phyloP scores from a whole-genome alignment of 2,797 vertebrate species.

The Circus cinereus region DNA sequence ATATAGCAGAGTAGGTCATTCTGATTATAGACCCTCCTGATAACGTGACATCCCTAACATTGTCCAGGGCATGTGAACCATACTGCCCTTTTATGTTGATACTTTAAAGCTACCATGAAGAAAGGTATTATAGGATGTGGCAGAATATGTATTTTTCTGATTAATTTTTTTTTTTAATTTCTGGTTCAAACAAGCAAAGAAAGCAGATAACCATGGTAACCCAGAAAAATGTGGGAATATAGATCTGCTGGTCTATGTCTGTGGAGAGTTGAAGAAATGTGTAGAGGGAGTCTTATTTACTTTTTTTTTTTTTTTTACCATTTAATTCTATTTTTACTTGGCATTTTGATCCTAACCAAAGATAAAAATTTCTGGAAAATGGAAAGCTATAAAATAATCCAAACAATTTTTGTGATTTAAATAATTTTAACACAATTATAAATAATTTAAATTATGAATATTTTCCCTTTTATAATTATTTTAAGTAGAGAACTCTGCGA shows the following conservation, averaged over 20 bases:
- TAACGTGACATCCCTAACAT: background rate
- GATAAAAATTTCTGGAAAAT: background rate
- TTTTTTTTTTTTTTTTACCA: background rate
- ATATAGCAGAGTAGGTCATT: background rate
- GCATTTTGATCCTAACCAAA: background rate
- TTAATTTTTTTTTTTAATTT: background rate
- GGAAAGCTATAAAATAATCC: background rate
- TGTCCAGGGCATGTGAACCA: background rate
- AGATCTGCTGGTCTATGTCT: background rate
- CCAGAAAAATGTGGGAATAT: background rate
- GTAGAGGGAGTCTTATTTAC: background rate
- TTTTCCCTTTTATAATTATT: background rate
- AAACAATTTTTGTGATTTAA: background rate
- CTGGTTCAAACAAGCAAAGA: background rate
- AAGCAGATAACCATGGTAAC: slow-evolving; percentile 14
- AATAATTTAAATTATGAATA: background rate
- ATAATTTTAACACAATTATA: background rate
- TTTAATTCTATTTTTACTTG: background rate
- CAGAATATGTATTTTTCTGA: background rate
- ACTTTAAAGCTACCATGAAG: background rate
- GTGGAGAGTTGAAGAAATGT: background rate
- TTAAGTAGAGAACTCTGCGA: background rate
- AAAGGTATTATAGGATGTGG: background rate
- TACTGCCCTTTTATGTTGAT: background rate
- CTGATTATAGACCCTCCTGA: background rate